Conservation (phyloP, 1,140 invertebrate genomes). For the Lethrus apterus region DNA sequence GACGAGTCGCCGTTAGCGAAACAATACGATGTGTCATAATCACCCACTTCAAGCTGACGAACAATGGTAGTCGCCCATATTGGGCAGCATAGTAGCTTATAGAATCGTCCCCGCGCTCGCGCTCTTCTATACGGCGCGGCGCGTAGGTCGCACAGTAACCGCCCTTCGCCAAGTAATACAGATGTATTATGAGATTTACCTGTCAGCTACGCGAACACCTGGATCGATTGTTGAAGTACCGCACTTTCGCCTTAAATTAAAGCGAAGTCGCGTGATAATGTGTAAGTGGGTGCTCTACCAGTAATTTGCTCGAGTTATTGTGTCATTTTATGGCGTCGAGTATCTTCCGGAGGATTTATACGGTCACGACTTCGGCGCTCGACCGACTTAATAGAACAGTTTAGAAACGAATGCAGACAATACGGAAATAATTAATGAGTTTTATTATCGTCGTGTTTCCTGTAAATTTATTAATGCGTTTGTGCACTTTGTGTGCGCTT, state of each 20-base stretch:
- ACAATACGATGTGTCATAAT: slow-evolving; percentile 14
- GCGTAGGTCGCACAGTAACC: slow-evolving; percentile 6
- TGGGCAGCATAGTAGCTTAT: too few relatives aligned
- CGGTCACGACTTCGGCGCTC: too few relatives aligned
- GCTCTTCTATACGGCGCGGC: slow-evolving; percentile 5
- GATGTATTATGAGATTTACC: slow-evolving; percentile 11
- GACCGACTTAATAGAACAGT: too few relatives aligned
- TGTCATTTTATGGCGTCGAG: slow-evolving; percentile 13
- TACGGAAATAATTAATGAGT: too few relatives aligned
- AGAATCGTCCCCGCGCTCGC: slow-evolving; percentile 4
- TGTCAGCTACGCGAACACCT: slow-evolving; percentile 10
- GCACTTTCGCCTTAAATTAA: slow-evolving; percentile 7
- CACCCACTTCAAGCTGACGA: slow-evolving; percentile 9
- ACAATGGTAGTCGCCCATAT: slow-evolving; percentile 11
- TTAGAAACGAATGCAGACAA: too few relatives aligned
- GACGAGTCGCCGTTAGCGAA: too few relatives aligned
- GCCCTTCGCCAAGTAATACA: slow-evolving; percentile 11
- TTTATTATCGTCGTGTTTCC: too few relatives aligned
- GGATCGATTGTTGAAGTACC: slow-evolving; percentile 4
- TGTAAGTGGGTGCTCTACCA: slow-evolving; percentile 6
- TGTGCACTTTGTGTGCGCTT: too few relatives aligned
- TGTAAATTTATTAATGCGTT: too few relatives aligned
- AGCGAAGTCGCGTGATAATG: slow-evolving; percentile 11
- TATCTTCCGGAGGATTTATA: too few relatives aligned
- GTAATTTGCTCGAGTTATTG: slow-evolving; percentile 9